These are phyloP conservation scores for Gryllus bimaculatus DNA, from an alignment of 1,140 invertebrate species.

Conservation along the genomic window DNA sequence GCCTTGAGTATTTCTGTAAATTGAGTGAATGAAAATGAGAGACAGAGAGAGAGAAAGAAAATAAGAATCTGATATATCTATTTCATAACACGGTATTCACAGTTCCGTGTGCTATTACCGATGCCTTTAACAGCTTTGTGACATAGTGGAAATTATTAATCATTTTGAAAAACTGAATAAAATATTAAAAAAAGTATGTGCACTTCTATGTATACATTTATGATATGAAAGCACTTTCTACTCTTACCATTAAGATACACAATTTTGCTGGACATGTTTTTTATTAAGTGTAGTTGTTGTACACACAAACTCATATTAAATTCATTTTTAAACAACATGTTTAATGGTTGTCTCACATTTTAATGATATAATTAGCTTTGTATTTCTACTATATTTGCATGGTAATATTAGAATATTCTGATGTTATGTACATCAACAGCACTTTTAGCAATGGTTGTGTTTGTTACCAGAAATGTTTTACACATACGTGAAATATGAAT, in stretches of 20 bases:
- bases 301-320: neutral
- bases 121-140: neutral
- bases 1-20: neutral
- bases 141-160: neutral
- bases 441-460: slow-evolving; percentile 22
- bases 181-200: slow-evolving; percentile 1
- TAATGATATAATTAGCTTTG: slow-evolving; percentile 15
- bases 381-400: slow-evolving; percentile 9
- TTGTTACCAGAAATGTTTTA: slow-evolving; percentile 21
- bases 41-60: neutral
- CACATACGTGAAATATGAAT: slow-evolving; percentile 18
- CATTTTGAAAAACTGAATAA: neutral
- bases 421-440: slow-evolving; percentile 13
- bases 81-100: neutral
- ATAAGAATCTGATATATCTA: neutral
- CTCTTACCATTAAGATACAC: slow-evolving; percentile 10
- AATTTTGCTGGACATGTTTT: slow-evolving; percentile 13
- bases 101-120: neutral
- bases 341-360: neutral
- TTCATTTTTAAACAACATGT: neutral
- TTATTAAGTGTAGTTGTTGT: slow-evolving; percentile 2
- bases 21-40: neutral
- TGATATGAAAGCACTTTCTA: slow-evolving; percentile 11
- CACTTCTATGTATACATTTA: slow-evolving; percentile 7
- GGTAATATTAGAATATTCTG: slow-evolving; percentile 9